phyloP scores from a whole-genome alignment of 1,140 invertebrate genomes.

The Myzus persicae region DNA sequence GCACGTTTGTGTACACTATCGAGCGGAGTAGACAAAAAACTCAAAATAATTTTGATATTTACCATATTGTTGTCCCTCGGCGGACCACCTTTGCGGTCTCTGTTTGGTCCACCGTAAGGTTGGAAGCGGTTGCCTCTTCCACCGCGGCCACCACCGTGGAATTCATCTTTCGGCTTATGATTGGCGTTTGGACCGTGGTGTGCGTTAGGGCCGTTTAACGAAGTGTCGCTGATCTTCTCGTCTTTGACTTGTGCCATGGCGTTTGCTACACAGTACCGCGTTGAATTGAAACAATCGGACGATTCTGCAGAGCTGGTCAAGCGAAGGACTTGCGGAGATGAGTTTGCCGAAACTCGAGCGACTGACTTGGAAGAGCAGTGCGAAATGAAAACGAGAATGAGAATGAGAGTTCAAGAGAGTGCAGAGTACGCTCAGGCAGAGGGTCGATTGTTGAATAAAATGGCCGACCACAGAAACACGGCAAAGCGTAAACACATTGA shows the following conservation, averaged over 20 bases:
- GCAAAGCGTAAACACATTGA: not conserved
- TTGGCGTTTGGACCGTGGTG: constrained; percentile 20
- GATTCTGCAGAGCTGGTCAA: no score
- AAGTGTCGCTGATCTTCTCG: constrained; percentile 31
- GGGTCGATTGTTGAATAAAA: constrained; percentile 19
- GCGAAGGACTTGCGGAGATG: not conserved
- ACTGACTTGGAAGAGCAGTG: not conserved
- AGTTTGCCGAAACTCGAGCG: not conserved
- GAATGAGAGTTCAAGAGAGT: not conserved
- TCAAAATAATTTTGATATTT: not conserved
- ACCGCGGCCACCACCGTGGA: constrained; percentile 46
- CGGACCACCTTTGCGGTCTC: constrained; percentile 34
- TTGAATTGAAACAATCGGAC: not conserved
- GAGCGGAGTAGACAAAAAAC: not conserved
- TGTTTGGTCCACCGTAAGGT: constrained; percentile 36
- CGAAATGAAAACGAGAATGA: not conserved
- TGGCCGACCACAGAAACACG: not conserved
- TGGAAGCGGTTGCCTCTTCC: constrained; percentile 51
- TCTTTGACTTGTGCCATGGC: constrained; percentile 48
- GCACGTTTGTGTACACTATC: not conserved
- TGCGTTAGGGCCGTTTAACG: not conserved
- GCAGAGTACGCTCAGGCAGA: not conserved
- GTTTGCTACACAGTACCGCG: not conserved
- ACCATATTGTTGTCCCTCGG: constrained; percentile 48
- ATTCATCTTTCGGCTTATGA: constrained; percentile 40